Evolutionary conservation across 2,888 invertebrate species (phyloP), one percentile per base, ranked within the genome.

Genomic region (Lasius fuliginosus): DNA sequence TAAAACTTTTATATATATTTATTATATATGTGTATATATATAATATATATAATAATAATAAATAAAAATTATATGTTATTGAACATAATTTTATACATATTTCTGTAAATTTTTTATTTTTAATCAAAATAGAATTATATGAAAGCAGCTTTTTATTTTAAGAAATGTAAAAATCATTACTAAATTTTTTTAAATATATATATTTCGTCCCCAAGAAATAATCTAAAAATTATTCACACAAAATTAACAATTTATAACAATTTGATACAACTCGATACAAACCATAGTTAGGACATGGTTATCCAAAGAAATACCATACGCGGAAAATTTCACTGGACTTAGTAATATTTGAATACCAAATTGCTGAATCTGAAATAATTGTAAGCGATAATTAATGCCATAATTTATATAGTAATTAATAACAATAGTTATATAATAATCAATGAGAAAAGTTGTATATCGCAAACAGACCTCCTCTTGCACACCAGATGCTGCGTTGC

Each of bases 321-420:
- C 77, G 0, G 62, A 18, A 6, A 83, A n/a, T 12, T 33, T 33
- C 0, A 75, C 18, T 0, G 76, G 85, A 12, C 33, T 36, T 12
- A 77, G 76, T 1, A 83, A 75, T 15, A 88, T 81, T 68, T 89
- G 89, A 42, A 87, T 53, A 23, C 46, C 69, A 12, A 89, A 89
- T 23, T 86, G 86, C 12, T 69, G 81, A n/a, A 87, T 69, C 88
- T 88, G 60, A 65, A 33, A 68, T 11, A 56, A 42, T 58, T 42
- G 23, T 6, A 2, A 3, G 1, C 9, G 0, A 58, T 58, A 58
- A 77, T 68, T 58, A 6, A 11, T 18, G 40, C 9, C 5, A 36
- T 33, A 8, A 15, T 3, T 36, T 15, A 36, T 1, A 36, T 1
- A 62, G 0, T 1, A 36, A 49, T 49, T 5, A 6, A 12, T 49